phyloP scores from a whole-genome alignment of 2,113 vertebrate species.

The Megaleporinus macrocephalus region DNA sequence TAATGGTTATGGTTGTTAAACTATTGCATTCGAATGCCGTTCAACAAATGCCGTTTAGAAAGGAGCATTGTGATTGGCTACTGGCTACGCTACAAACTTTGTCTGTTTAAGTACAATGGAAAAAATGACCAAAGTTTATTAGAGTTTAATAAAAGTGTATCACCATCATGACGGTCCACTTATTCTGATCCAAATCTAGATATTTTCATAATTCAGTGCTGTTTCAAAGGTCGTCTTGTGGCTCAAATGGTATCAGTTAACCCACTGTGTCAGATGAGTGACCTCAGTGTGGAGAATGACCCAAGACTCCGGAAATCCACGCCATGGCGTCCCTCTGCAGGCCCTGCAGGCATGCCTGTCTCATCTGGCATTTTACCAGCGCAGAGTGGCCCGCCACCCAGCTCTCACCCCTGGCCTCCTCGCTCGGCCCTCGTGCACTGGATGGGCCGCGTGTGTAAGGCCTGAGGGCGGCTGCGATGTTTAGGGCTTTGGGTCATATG shows the following conservation, averaged over 20 bases:
- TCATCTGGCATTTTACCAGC: constrained; percentile 67
- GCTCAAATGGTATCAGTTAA: constrained; percentile 51
- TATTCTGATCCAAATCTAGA: neutral
- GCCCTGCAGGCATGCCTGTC: constrained; percentile 58
- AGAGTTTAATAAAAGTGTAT: neutral
- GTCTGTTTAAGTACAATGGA: too few species aligned
- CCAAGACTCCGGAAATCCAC: constrained; percentile 70
- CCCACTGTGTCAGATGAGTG: constrained; percentile 72
- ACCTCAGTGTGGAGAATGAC: constrained; percentile 72
- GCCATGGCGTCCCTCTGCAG: constrained; percentile 59
- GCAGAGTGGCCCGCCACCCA: constrained; percentile 28
- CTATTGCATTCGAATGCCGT: too few species aligned
- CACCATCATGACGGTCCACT: neutral
- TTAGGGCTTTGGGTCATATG: constrained; percentile 38
- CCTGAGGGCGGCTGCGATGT: constrained; percentile 6
- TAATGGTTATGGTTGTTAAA: too few species aligned
- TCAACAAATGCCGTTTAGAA: too few species aligned
- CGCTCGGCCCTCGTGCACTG: neutral
- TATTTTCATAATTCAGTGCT: neutral
- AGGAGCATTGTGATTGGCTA: too few species aligned
- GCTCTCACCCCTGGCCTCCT: neutral
- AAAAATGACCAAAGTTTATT: too few species aligned
- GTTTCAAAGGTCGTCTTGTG: neutral
- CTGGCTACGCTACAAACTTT: too few species aligned
- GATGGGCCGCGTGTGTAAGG: neutral